phyloP scores from a whole-genome alignment of 2,797 vertebrate species.

The Ispidina picta region DNA sequence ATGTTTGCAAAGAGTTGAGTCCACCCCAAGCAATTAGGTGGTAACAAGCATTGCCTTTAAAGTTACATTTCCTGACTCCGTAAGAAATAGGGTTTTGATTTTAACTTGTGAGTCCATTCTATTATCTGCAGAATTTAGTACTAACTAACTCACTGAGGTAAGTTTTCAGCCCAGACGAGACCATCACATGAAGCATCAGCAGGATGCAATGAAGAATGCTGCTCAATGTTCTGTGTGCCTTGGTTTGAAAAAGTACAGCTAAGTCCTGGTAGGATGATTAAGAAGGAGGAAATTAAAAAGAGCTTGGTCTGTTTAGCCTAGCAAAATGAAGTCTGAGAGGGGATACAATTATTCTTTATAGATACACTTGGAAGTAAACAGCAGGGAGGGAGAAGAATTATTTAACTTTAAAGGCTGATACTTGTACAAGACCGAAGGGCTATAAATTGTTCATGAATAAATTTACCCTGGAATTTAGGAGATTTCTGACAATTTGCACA shows the following conservation, averaged over 20 bases:
- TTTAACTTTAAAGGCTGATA: slow-evolving; percentile 49
- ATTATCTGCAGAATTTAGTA: not conserved
- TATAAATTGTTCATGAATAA: slow-evolving; percentile 69
- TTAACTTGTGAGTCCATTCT: not conserved
- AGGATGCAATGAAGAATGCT: not conserved
- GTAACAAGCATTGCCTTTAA: not conserved
- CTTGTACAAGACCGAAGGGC: not conserved
- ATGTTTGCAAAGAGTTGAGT: not conserved
- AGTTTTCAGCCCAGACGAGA: not conserved
- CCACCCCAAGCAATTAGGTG: not conserved
- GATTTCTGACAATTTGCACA: slow-evolving; percentile 25
- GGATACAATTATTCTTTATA: slow-evolving; percentile 39
- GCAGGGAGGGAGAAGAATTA: slow-evolving; percentile 43
- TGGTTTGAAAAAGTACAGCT: not conserved
- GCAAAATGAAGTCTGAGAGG: slow-evolving; percentile 32
- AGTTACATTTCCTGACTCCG: rapidly evolving
- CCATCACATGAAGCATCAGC: not conserved
- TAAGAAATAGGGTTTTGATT: not conserved
- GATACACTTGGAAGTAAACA: slow-evolving; percentile 50
- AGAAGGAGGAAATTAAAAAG: slow-evolving; percentile 54
- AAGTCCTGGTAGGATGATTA: not conserved
- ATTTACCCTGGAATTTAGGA: slow-evolving; percentile 49
- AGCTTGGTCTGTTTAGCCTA: slow-evolving; percentile 20
- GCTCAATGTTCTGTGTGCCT: too few relatives aligned
- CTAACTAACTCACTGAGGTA: not conserved